Percentiles rank a stretch among this genome's conserved stretches.
Conservation (phyloP, 2,888 invertebrate genomes). For the Notodonta dromedarius region DNA sequence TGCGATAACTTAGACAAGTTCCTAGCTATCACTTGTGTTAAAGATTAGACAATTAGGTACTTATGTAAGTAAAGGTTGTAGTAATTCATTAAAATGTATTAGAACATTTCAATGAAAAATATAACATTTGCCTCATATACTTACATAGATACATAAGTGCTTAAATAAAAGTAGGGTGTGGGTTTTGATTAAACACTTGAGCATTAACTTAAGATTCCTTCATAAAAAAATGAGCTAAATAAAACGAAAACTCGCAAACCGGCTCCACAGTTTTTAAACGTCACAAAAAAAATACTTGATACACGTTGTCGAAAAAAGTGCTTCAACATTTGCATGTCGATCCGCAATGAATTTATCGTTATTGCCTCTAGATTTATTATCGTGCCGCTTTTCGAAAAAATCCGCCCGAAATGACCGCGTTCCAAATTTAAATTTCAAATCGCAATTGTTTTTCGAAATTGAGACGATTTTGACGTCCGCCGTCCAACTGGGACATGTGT, state of each 20-base stretch:
- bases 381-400: constrained; percentile 75
- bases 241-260: constrained; percentile 4
- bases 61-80: too few species aligned
- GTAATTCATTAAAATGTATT: too few species aligned
- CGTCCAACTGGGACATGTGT: constrained; percentile 70
- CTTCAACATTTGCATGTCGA: constrained; percentile 82
- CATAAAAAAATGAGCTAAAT: too few species aligned
- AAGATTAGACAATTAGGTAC: too few species aligned
- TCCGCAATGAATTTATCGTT: constrained; percentile 84
- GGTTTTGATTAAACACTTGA: too few species aligned
- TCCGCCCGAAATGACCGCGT: constrained; percentile 73
- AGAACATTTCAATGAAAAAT: too few species aligned
- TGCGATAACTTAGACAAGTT: too few species aligned
- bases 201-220: too few species aligned
- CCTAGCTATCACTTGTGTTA: too few species aligned
- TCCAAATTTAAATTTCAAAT: constrained; percentile 81
- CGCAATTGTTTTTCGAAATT: constrained; percentile 80
- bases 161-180: too few species aligned
- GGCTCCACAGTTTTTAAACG: constrained; percentile 47
- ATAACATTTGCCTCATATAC: too few species aligned
- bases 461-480: constrained; percentile 81
- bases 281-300: constrained; percentile 63
- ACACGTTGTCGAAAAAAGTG: constrained; percentile 76
- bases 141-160: too few species aligned
- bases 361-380: constrained; percentile 81